Evolutionary conservation across 2,113 vertebrate species (phyloP).

Genomic region (Amphiprion ocellaris): DNA sequence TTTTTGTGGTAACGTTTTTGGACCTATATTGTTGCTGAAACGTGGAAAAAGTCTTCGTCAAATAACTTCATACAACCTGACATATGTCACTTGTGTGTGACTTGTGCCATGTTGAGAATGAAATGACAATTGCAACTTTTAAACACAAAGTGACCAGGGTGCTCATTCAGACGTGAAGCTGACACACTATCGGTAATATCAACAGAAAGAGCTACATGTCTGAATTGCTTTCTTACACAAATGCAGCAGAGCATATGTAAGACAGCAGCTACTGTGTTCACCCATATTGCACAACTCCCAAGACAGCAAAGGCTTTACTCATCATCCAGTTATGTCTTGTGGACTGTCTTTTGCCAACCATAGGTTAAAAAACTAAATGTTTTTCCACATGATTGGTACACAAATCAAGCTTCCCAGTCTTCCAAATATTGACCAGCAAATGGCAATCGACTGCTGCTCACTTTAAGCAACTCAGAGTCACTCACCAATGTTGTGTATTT

Average conservation of each 20-base stretch:
- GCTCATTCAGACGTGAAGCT: no score
- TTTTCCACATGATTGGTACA: constrained; percentile 35
- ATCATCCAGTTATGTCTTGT: constrained; percentile 24
- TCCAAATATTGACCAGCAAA: constrained; percentile 39
- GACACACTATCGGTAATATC: neutral
- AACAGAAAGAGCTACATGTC: no score
- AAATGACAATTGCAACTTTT: no score
- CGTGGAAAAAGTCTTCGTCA: no score
- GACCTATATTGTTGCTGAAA: no score
- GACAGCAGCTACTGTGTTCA: neutral
- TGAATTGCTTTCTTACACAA: neutral
- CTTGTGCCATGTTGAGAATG: no score
- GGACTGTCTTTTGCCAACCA: constrained; percentile 28
- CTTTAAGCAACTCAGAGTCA: constrained; percentile 25
- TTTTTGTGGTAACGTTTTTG: no score
- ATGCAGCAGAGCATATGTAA: neutral
- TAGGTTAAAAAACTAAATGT: constrained; percentile 29
- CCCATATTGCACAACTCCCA: constrained; percentile 10
- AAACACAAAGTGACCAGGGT: no score
- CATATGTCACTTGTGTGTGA: no score
- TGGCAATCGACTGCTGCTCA: constrained; percentile 7
- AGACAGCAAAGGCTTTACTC: constrained; percentile 27
- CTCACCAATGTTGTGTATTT: constrained; percentile 96
- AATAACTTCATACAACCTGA: no score
- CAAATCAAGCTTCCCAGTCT: constrained; percentile 20